Base-by-base conservation (phyloP, 2,888 invertebrate genomes). In the Dryocosmus kuriphilus region DNA sequence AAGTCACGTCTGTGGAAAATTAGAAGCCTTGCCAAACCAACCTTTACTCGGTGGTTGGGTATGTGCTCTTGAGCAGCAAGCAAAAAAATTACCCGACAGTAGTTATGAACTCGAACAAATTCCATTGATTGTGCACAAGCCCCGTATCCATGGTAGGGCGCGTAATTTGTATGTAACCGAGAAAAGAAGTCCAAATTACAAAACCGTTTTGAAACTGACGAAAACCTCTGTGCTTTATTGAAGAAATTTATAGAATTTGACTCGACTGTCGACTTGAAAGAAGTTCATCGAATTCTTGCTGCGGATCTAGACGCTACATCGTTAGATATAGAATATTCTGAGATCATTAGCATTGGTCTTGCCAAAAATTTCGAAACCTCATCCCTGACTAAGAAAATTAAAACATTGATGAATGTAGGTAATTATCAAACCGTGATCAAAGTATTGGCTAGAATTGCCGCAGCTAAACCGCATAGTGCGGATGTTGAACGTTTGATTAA, bases 401-500 rank as follows among this genome's bases (percentile, higher is more conserved):
- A 74, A 57, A 27, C 2, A 7, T 60, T 74, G 30, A 16, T 57
- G 60, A 32, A 19, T 74, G n/a, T n/a, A n/a, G n/a, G n/a, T n/a
- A n/a, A n/a, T n/a, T n/a, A 57, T 32, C 30, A 30, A 4, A 30
- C 32, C 4, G n/a, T 32, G 1, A 30, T 22, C 7, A 74, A n/a
- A 30, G 19, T 74, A 30, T 55, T 74, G 32, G 74, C 55, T 22
- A 51, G 74, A 74, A 74, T 74, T 57, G 30, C 60, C 2, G 74
- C 74, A 8, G 60, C 46, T 5, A 74, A 74, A n/a, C 74, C 74
- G 30, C 74, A 74, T 32, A 74, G 74, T 57, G 30, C 74, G 0
- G 57, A 74, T 57, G 60, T 74, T 74, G 60, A 57, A 22, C 24
- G 74, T 27, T n/a, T 74, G 30, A 74, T 74, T 16, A 74, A 35